These are phyloP conservation scores for Rafetus swinhoei DNA, from an alignment of 2,113 vertebrate species.

Conservation along the genomic window DNA sequence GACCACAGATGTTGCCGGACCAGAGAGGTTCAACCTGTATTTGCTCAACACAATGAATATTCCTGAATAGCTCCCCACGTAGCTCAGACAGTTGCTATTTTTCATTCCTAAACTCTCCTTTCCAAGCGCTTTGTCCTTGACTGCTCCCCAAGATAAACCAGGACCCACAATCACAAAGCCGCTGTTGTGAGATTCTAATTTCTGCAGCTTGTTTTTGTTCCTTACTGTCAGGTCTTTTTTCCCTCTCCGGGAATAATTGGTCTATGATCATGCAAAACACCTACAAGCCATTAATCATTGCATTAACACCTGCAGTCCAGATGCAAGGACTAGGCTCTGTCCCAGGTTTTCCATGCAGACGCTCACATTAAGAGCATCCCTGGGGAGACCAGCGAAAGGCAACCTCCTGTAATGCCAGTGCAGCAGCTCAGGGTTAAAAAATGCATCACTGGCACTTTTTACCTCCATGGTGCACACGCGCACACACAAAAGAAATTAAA, in stretches of 20 bases:
- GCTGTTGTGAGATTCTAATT: background rate
- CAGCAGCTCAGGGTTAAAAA: constrained; percentile 32
- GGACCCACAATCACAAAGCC: background rate
- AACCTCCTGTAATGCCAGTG: background rate
- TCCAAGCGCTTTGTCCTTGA: background rate
- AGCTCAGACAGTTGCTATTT: background rate
- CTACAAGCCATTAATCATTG: constrained; percentile 20
- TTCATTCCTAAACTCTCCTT: background rate
- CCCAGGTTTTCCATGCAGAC: background rate
- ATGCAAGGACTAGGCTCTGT: background rate
- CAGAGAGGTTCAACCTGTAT: background rate
- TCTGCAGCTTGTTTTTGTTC: background rate
- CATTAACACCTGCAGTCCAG: constrained; percentile 10
- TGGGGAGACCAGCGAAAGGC: background rate
- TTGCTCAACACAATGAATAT: background rate
- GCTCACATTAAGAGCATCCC: background rate
- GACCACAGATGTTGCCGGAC: no score
- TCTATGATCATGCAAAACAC: background rate
- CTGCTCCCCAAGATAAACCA: background rate
- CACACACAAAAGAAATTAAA: constrained; percentile 79
- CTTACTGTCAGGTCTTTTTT: background rate
- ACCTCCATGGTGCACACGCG: constrained; percentile 55
- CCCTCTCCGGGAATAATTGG: background rate
- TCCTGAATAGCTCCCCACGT: background rate
- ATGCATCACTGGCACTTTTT: background rate